Base-by-base conservation (phyloP, 1,140 invertebrate species). In the Zeugodacus cucurbitae region DNA sequence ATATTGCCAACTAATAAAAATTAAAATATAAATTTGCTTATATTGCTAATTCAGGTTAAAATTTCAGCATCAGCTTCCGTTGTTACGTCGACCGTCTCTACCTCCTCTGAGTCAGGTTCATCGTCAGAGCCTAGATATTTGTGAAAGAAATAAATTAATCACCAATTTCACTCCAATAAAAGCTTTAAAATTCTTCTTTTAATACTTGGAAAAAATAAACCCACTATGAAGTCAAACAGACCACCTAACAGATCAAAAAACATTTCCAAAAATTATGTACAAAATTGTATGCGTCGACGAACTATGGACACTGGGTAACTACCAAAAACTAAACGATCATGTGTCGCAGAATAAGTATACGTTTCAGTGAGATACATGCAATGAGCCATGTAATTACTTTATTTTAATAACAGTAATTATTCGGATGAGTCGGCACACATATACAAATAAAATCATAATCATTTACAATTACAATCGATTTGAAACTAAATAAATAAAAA, bases 101-200 rank as follows among this genome's bases (percentile, higher is more conserved):
- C 91, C 88, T 93, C 92, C 54, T 90, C 90, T 2, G 92, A 93
- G 74, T 93, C 92, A 1, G 92, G 91, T 17, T 92, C 92, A 89
- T 93, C 92, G 7, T 88, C 91, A n/a, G 89, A 89, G 87, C 90
- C 92, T 93, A 85, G 17, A 87, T 88, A 82, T 22, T 87, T 0
- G 10, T 37, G 34, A 22, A 57, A n/a, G 78, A 88, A 89, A 48
- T 59, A 7, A n/a, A 67, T 29, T 1, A 57, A 62, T n/a, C 20
- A 54, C 20, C 10, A 29, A 82, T 74, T 34, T 86, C 48, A 34
- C 22, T 29, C 1, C 85, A 37, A 0, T 32, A 54, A 44, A n/a
- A 20, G 2, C 1, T 88, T 57, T 8, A 86, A 57, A 22, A n/a
- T 54, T 59, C 14, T 22, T 54, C 29, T 32, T 64, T 48, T 5